A percentile compares a stretch with the other conserved stretches of the same genome.
Evolutionary conservation across 2,797 vertebrate genomes (phyloP).

Genomic region (Melanotaenia pygmaea): DNA sequence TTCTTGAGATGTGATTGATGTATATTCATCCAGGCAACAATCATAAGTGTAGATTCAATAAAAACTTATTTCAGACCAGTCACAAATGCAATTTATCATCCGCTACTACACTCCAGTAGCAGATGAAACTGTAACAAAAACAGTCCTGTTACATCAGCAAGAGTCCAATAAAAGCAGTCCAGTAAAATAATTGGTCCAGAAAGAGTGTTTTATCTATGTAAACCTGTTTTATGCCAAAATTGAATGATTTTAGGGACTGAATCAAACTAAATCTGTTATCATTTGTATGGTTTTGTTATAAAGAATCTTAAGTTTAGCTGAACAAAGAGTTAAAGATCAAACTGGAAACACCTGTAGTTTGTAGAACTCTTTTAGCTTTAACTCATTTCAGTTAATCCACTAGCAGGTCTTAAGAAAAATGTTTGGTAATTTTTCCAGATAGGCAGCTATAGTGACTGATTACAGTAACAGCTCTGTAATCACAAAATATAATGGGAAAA

Average conservation of each 20-base stretch:
- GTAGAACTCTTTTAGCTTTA: background rate
- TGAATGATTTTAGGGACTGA: no score
- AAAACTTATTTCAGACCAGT: no score
- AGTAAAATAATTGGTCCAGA: background rate
- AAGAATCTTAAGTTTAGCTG: background rate
- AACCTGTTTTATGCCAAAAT: background rate
- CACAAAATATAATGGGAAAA: background rate
- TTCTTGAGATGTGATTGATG: no score
- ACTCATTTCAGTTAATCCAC: background rate
- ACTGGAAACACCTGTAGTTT: background rate
- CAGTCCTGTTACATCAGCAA: no score
- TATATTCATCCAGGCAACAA: no score
- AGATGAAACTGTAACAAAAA: no score
- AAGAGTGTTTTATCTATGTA: background rate
- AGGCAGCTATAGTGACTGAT: background rate
- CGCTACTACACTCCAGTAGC: no score
- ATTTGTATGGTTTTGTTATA: background rate
- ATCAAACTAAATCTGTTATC: background rate
- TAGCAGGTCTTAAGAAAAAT: background rate
- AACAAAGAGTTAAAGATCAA: background rate
- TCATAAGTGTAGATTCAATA: no score
- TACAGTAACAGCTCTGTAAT: background rate
- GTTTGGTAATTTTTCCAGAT: background rate
- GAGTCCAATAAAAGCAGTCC: no score
- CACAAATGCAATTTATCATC: no score